These are phyloP conservation scores for Dromococcyx pavoninus DNA, from an alignment of 2,797 vertebrate genomes.

Conservation along the genomic window DNA sequence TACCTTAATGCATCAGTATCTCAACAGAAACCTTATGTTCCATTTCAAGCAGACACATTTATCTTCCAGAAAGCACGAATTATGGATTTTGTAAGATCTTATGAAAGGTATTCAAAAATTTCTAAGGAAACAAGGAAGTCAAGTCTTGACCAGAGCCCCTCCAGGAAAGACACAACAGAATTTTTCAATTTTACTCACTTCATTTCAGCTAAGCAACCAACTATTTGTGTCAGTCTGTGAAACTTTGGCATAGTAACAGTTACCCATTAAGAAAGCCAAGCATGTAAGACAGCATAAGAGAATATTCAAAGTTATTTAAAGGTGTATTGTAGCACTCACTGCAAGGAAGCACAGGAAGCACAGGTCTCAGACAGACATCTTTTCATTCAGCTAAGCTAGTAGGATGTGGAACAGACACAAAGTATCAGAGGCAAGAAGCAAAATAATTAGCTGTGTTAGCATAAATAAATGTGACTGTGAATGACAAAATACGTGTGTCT, in stretches of 20 bases:
- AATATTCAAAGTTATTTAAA: neutral
- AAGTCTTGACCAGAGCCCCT: neutral
- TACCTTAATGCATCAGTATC: neutral
- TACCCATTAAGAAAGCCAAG: neutral
- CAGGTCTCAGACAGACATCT: neutral
- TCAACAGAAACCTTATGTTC: neutral
- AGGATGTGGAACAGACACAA: neutral
- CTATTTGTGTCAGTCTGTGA: neutral
- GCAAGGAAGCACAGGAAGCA: neutral
- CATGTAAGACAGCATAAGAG: neutral
- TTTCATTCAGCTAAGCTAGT: neutral
- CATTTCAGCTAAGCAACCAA: neutral
- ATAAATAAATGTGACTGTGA: neutral
- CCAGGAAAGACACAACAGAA: neutral
- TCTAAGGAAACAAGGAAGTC: neutral
- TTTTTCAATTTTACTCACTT: neutral
- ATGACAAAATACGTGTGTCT: neutral
- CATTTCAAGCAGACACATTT: neutral
- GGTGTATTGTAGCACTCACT: neutral
- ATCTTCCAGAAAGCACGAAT: neutral
- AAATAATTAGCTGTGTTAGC: neutral
- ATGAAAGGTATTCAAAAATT: neutral
- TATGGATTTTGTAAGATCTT: neutral
- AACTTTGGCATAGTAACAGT: neutral
- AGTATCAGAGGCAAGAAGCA: neutral